phyloP scores from a whole-genome alignment of 2,797 vertebrate species.

The Neosilurus hyrtlii region DNA sequence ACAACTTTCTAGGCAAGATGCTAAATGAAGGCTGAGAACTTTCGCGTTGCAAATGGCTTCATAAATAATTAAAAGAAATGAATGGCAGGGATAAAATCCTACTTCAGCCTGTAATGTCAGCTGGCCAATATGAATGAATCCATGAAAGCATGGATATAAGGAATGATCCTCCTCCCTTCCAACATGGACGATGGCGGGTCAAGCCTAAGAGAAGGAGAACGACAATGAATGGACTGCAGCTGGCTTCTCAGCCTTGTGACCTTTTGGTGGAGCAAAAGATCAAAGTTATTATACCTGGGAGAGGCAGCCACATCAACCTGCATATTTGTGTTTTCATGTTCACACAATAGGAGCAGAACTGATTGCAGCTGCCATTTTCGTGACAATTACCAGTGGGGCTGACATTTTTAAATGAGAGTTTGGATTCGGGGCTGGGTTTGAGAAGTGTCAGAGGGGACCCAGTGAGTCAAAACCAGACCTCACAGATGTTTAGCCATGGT shows the following conservation, averaged over 20 bases:
- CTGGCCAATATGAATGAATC: constrained; percentile 56
- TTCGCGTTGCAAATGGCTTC: constrained; percentile 56
- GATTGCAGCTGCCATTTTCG: constrained; percentile 58
- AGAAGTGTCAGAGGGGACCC: constrained; percentile 39
- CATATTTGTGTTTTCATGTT: constrained; percentile 56
- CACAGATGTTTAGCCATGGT: constrained; percentile 8
- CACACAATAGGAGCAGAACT: constrained; percentile 52
- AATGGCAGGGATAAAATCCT: constrained; percentile 59
- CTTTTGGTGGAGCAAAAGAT: constrained; percentile 59
- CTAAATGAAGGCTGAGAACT: constrained; percentile 53
- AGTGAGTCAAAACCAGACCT: constrained; percentile 32
- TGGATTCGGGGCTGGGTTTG: constrained; percentile 38
- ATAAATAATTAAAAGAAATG: constrained; percentile 60
- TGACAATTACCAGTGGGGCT: constrained; percentile 56
- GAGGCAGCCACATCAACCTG: constrained; percentile 57
- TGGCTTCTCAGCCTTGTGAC: constrained; percentile 52
- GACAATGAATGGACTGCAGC: constrained; percentile 42
- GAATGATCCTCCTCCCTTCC: constrained; percentile 23
- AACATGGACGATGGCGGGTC: constrained; percentile 20
- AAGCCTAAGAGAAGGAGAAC: constrained; percentile 32
- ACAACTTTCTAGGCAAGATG: constrained; percentile 39
- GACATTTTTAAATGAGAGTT: constrained; percentile 52
- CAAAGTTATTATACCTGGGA: constrained; percentile 58
- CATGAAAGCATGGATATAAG: constrained; percentile 49
- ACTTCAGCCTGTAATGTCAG: constrained; percentile 59